Base-by-base conservation (phyloP, 2,888 invertebrate species). In the Tanytarsus gracilentus region DNA sequence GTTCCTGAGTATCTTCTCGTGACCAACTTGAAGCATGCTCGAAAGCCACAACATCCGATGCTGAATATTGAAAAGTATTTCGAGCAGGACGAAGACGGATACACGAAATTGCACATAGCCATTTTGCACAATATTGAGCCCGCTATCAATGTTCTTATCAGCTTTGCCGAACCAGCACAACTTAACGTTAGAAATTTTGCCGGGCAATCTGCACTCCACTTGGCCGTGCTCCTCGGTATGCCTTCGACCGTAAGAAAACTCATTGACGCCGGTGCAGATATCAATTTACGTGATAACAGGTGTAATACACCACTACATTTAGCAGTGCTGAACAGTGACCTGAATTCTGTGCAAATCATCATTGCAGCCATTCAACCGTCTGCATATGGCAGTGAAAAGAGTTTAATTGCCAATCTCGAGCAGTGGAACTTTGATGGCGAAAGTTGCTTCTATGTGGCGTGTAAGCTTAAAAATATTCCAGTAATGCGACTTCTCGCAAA, bases 371-470 rank as follows among this genome's bases (percentile, higher is more conserved):
- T 59, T 1, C 14, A 40, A 30, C 49, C 33, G 2, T n/a, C n/a
- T n/a, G n/a, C n/a, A n/a, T 21, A 9, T 4, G 33, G 40, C 11
- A 26, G 25, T 1, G 7, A 36, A 21, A 16, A 36, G 11, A 21
- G 18, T 1, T 44, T 23, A 3, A 16, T 56, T 14, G 55, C 48
- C 7, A 59, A 59, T 25, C 14, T 59, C 9, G 58, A 59, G 23
- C 58, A 59, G 33, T 59, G 58, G 58, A 59, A 59, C 21, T 59
- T 29, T 18, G 58, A 59, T 18, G 58, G 58, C 18, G 58, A 59
- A 27, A 48, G 29, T 14, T 59, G 40, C 29, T 44, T 59, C 14
- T 49, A 59, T 27, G 27, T 59, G 6, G 48, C 58, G 11, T 48
- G 48, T 16, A 48, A 48, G 23, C 11, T 14, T 4, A 27, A 11